Conservation (phyloP, 2,888 invertebrate genomes). For the Acanthoscelides obtectus region DNA sequence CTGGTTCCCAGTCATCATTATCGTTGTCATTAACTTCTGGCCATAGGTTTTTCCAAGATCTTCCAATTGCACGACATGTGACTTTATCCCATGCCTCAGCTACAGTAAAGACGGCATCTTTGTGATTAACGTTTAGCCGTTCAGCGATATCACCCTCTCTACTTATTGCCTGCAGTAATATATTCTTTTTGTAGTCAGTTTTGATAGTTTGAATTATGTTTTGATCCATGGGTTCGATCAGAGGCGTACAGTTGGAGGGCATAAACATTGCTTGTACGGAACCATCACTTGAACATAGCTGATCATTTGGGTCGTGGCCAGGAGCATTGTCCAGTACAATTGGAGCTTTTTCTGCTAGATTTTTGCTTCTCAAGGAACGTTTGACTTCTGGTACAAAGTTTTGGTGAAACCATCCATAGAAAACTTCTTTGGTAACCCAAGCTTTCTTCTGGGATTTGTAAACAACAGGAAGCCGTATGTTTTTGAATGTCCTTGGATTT, state of each 20-base stretch:
- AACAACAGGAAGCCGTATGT: slow-evolving; percentile 18
- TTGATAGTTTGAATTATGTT: slow-evolving; percentile 31
- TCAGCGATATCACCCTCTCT: slow-evolving; percentile 13
- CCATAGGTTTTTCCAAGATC: slow-evolving; percentile 30
- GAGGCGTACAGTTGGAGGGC: slow-evolving; percentile 28
- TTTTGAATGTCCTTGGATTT: slow-evolving; percentile 13
- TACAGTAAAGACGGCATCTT: slow-evolving; percentile 10
- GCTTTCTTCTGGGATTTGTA: slow-evolving; percentile 21
- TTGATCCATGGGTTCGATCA: slow-evolving; percentile 37
- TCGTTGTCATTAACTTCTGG: slow-evolving; percentile 13
- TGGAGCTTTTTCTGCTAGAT: slow-evolving; percentile 28
- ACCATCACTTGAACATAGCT: slow-evolving; percentile 32
- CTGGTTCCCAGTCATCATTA: too few species aligned
- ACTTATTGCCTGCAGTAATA: slow-evolving; percentile 11
- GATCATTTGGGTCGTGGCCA: slow-evolving; percentile 25
- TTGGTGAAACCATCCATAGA: slow-evolving; percentile 12
- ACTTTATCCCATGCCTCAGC: slow-evolving; percentile 31
- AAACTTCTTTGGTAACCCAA: slow-evolving; percentile 17
- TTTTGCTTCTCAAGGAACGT: slow-evolving; percentile 21
- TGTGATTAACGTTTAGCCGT: not conserved
- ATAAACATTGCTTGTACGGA: slow-evolving; percentile 31
- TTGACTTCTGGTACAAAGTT: slow-evolving; percentile 27
- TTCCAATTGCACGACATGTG: slow-evolving; percentile 30
- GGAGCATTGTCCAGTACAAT: slow-evolving; percentile 31
- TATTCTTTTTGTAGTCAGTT: slow-evolving; percentile 18